Evolutionary conservation across 2,888 invertebrate genomes (phyloP), one percentile per base, ranked within the genome.

Genomic region (Hipparchia semele): DNA sequence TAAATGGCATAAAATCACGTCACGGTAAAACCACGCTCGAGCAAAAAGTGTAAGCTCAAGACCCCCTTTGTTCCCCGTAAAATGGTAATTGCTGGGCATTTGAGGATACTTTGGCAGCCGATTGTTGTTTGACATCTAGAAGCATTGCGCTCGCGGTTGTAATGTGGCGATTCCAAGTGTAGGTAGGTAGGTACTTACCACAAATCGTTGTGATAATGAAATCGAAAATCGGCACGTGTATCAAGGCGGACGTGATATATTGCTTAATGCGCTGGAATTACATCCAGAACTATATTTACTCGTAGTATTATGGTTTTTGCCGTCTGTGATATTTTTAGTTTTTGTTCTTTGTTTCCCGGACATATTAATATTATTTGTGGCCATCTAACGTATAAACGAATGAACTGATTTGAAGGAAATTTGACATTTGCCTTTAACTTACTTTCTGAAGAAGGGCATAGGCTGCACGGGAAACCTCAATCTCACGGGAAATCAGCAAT

Each of bases 11-110:
- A 73, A 54, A 67, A 65, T 78, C 77, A 77, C 75, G 74, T 74
- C 46, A 73, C 69, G 56, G 13, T 45, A 67, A 66, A 65, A 68
- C 60, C 60, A 65, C 56, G 64, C 58, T 45, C 33, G 53, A 58
- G 68, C 65, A 78, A 78, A 77, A 78, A 73, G 12, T 73, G 23
- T 61, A 78, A 77, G 73, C 72, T 72, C 70, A 75, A 59, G 45
- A 39, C 60, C 64, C 33, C 60, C 61, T 73, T 75, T 61, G 73
- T 66, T 75, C 72, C 66, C 56, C 64, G 67, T 76, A 71, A 75
- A 75, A 75, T 73, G 71, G 65, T 77, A 75, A 75, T 75, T 70
- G 69, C 56, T 65, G 53, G 72, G 49, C 54, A 62, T 69, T 74
- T 59, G 68, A 62, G 68, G 70, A 65, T 70, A 54, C 70, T 72